Conservation (phyloP, 2,797 vertebrate species). For the Periparus ater region DNA sequence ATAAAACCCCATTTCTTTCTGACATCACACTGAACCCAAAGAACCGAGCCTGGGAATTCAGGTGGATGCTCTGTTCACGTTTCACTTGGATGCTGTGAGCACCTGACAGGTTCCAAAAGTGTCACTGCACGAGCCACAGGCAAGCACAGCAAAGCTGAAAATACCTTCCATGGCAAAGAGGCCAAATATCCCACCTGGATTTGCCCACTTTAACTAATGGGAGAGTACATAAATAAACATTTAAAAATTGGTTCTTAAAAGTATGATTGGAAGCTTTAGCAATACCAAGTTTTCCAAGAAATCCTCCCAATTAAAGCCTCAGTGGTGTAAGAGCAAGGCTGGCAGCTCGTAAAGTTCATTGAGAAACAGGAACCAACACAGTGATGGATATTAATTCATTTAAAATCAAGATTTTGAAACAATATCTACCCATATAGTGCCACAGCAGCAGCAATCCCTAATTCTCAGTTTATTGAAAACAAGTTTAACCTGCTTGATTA, state of each 20-base stretch:
- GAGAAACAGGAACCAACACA: neutral
- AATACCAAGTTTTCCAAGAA: neutral
- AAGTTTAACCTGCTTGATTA: neutral
- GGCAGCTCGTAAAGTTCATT: neutral
- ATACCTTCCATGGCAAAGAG: fast-evolving
- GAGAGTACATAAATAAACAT: fast-evolving
- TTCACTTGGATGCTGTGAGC: neutral
- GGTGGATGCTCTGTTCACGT: neutral
- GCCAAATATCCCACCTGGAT: neutral
- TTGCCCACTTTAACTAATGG: neutral
- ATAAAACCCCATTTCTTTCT: too few species aligned
- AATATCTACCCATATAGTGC: neutral
- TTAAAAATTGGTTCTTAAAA: neutral
- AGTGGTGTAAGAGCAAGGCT: neutral
- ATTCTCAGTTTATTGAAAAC: neutral
- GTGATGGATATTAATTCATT: neutral
- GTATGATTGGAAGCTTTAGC: neutral
- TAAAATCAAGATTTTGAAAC: neutral
- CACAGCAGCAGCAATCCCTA: neutral
- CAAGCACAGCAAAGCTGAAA: neutral
- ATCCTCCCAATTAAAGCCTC: neutral
- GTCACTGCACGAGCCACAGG: neutral
- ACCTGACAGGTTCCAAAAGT: neutral
- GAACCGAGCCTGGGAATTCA: neutral
- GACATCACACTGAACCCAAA: too few species aligned